These are phyloP conservation scores for Ochotona curzoniae DNA, from an alignment of 2,113 vertebrate species.

Conservation along the genomic window DNA sequence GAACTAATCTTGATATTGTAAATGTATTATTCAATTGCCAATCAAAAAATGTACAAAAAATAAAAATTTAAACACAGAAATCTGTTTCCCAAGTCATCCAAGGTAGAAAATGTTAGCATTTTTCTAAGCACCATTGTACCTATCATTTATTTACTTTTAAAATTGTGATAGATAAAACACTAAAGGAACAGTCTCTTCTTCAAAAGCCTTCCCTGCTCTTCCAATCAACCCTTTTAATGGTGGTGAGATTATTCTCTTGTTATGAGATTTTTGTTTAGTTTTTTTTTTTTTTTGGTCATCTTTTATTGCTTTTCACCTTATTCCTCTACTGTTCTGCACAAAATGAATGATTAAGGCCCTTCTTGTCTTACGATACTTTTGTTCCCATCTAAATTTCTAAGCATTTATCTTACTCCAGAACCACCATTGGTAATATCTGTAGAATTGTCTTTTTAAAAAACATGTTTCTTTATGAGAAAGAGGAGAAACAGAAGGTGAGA, in stretches of 20 bases:
- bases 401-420: background rate
- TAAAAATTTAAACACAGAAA: conserved; percentile 19
- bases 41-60: background rate
- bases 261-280: background rate
- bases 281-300: background rate
- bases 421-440: background rate
- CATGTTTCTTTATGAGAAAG: no score
- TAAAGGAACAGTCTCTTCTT: background rate
- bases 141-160: background rate
- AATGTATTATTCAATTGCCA: background rate
- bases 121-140: background rate
- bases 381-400: background rate
- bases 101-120: background rate
- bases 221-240: background rate
- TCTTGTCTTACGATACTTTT: background rate
- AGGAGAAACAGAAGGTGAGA: no score
- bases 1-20: conserved; percentile 35
- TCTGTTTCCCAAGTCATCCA: background rate
- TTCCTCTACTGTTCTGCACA: background rate
- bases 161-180: background rate
- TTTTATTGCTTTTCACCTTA: background rate
- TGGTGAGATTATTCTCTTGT: background rate
- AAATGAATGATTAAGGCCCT: background rate
- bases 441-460: background rate
- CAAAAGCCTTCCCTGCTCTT: background rate